phyloP scores from a whole-genome alignment of 2,888 invertebrate species.

The Drosophila engyochracea region DNA sequence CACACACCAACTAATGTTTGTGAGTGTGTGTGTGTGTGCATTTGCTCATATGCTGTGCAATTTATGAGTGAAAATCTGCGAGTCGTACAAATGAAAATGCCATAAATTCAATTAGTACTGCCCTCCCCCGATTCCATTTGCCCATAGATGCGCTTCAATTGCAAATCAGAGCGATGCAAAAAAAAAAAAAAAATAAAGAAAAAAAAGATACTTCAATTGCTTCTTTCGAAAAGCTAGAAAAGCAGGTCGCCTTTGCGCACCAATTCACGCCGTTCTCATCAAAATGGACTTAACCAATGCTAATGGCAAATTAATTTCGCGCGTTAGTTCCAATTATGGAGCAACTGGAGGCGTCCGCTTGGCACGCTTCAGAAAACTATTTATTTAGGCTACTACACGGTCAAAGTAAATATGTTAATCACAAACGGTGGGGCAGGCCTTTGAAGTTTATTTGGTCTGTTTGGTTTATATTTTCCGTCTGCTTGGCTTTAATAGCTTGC shows the following conservation, averaged over 20 bases:
- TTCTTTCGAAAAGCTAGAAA: constrained; percentile 13
- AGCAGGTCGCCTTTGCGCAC: constrained; percentile 70
- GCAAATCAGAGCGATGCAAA: constrained; percentile 74
- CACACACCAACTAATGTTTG: not conserved
- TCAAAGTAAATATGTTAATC: constrained; percentile 48
- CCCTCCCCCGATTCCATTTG: constrained; percentile 7
- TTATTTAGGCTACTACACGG: constrained; percentile 49
- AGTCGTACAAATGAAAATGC: constrained; percentile 72
- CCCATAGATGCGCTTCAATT: constrained; percentile 41
- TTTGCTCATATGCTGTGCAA: constrained; percentile 62
- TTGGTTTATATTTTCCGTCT: constrained; percentile 23
- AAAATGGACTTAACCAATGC: constrained; percentile 28
- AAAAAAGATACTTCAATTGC: constrained; percentile 16
- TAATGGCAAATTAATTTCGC: constrained; percentile 72
- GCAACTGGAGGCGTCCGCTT: constrained; percentile 41
- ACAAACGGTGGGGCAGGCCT: constrained; percentile 10
- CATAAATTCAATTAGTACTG: constrained; percentile 77
- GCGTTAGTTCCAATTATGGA: constrained; percentile 72
- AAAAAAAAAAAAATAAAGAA: constrained; percentile 2
- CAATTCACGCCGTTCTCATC: constrained; percentile 42
- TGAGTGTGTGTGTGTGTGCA: not conserved
- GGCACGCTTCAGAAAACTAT: constrained; percentile 56
- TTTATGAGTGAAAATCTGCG: constrained; percentile 77
- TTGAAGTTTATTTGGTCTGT: constrained; percentile 57
- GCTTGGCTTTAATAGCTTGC: constrained; percentile 56